Conservation (phyloP, 2,797 vertebrate species). For the Sardinella longiceps region DNA sequence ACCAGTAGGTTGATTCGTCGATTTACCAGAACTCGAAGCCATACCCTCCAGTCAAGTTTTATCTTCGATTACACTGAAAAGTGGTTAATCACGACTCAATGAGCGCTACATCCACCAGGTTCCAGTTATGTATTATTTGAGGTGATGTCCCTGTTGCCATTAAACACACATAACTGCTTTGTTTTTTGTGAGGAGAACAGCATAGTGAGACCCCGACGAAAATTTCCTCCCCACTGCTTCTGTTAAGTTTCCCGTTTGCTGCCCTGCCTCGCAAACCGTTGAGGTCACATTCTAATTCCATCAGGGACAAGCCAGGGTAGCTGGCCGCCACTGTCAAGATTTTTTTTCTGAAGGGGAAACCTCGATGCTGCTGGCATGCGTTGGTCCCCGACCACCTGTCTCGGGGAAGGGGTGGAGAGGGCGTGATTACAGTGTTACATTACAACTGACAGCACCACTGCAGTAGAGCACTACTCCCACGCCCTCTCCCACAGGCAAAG, state of each 20-base stretch:
- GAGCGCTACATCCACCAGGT: slow-evolving; percentile 50
- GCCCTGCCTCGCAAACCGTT: slow-evolving; percentile 65
- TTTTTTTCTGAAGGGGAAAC: slow-evolving; percentile 55
- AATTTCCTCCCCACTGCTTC: slow-evolving; percentile 55
- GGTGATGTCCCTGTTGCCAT: slow-evolving; percentile 29
- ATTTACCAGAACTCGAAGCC: slow-evolving; percentile 85
- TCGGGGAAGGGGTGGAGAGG: slow-evolving; percentile 71
- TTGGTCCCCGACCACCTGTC: slow-evolving; percentile 71
- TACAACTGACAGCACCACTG: slow-evolving; percentile 76
- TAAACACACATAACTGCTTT: slow-evolving; percentile 44
- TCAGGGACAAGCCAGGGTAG: slow-evolving; percentile 69
- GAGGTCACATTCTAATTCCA: slow-evolving; percentile 73
- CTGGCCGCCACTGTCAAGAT: slow-evolving; percentile 58
- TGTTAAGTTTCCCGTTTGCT: slow-evolving; percentile 53
- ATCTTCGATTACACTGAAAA: slow-evolving; percentile 39
- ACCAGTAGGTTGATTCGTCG: slow-evolving; percentile 73
- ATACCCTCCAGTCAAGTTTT: slow-evolving; percentile 65
- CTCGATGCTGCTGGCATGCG: slow-evolving; percentile 61
- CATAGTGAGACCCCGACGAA: slow-evolving; percentile 53
- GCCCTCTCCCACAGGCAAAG: slow-evolving; percentile 41
- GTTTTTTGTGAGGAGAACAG: slow-evolving; percentile 38
- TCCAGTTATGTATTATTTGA: slow-evolving; percentile 45
- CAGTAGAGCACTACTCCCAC: slow-evolving; percentile 74
- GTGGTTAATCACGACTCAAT: slow-evolving; percentile 63
- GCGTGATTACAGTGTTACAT: slow-evolving; percentile 69